Percentiles rank a stretch among this genome's conserved stretches.
phyloP scores from a whole-genome alignment of 2,888 invertebrate genomes.

The Eustalomyia histrio region DNA sequence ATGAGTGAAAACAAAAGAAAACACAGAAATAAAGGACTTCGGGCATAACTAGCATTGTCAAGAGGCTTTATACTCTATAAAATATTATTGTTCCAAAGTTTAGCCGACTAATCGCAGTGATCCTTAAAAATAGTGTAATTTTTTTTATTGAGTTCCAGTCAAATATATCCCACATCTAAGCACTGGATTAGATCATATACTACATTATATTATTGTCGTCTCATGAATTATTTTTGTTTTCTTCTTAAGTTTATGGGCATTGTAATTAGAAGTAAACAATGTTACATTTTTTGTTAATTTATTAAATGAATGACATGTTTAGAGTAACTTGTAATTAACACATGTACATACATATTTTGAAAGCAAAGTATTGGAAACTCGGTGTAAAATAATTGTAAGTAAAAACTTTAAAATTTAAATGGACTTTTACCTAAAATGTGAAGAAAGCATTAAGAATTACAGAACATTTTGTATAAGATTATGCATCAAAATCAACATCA shows the following conservation, averaged over 20 bases:
- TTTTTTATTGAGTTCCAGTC: not conserved
- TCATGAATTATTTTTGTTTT: conserved; percentile 6
- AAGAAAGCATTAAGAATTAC: conserved; percentile 41
- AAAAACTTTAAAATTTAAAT: conserved; percentile 62
- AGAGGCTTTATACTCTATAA: not conserved
- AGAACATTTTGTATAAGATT: conserved; percentile 32
- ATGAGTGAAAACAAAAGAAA: not conserved
- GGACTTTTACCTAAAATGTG: conserved; percentile 54
- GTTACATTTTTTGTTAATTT: conserved; percentile 50
- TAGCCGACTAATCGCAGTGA: not conserved
- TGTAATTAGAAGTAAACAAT: conserved; percentile 17
- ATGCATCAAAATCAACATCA: not conserved
- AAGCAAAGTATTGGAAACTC: conserved; percentile 64
- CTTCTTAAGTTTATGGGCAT: conserved; percentile 31
- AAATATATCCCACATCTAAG: conserved; percentile 1
- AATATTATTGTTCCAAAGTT: not conserved
- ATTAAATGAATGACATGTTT: conserved; percentile 53
- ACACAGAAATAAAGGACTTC: not conserved
- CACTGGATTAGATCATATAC: conserved; percentile 11
- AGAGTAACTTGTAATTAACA: conserved; percentile 62
- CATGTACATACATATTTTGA: conserved; percentile 61
- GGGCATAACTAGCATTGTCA: not conserved
- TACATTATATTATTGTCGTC: not conserved
- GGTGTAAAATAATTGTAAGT: conserved; percentile 65
- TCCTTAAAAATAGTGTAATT: conserved; percentile 8